These are phyloP conservation scores for Amblyjoppa fuscipennis DNA, from an alignment of 2,888 invertebrate species.

Conservation along the genomic window DNA sequence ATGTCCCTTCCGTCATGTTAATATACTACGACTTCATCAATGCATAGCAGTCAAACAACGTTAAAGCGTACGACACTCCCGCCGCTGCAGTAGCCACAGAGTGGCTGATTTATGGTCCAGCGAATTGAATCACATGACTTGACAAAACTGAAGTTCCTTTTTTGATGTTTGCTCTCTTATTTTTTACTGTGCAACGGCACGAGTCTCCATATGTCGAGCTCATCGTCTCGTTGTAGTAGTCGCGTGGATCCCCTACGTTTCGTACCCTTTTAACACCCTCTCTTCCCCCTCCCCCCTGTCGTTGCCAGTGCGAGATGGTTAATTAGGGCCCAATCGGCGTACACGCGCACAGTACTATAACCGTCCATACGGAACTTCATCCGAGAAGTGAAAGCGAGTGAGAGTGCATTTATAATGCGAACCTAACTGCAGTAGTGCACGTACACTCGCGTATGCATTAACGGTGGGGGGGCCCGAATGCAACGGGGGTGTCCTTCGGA, in stretches of 20 bases:
- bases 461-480: slow-evolving; percentile 13
- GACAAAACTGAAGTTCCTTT: slow-evolving; percentile 34
- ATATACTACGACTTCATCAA: slow-evolving; percentile 63
- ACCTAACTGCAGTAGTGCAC: slow-evolving; percentile 4
- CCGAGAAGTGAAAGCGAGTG: not conserved
- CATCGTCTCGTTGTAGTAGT: slow-evolving; percentile 16
- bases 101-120: slow-evolving; percentile 65
- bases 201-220: slow-evolving; percentile 52
- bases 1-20: slow-evolving; percentile 60
- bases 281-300: slow-evolving; percentile 8
- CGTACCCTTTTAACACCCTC: slow-evolving; percentile 15
- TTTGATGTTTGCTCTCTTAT: slow-evolving; percentile 14
- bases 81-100: slow-evolving; percentile 24
- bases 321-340: slow-evolving; percentile 61
- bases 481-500: slow-evolving; percentile 57
- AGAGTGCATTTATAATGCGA: not conserved
- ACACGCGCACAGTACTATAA: slow-evolving; percentile 15
- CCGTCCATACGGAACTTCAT: not conserved
- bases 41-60: slow-evolving; percentile 27
- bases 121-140: slow-evolving; percentile 71
- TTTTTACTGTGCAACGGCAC: slow-evolving; percentile 38
- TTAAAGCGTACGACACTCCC: not conserved
- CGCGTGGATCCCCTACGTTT: not conserved
- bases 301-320: slow-evolving; percentile 43
- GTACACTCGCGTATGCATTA: not conserved